Evolutionary conservation across 23 tunicate species (phyloP), one percentile per base, ranked within the genome.

Genomic region (Trididemnum nubilum): DNA sequence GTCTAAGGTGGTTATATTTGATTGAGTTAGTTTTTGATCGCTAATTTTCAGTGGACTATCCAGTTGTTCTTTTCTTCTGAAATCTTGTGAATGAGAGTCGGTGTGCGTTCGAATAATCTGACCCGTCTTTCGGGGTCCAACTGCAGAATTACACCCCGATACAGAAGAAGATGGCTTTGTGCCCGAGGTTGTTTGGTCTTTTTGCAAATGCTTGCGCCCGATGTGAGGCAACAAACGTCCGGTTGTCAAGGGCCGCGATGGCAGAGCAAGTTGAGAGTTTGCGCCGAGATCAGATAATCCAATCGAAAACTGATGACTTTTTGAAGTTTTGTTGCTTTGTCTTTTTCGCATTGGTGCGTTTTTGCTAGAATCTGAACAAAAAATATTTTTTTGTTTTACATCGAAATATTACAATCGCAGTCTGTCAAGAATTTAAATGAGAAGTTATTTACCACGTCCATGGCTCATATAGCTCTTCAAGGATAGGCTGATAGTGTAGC

Each of bases 201-300:
- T 67, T 30, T 31, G 74, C 25, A 67, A 67, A 67, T 67, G 74
- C 38, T 67, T 67, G 9, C 33, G 74, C 38, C 79, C 79, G 58
- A 73, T 73, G 24, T 73, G 79, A 2, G 79, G 79, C 33, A 73
- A 49, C 59, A 73, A 23, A 19, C 79, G 25, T 24, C 79, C 79
- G 60, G 79, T 36, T 39, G 79, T 39, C 30, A 24, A 23, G 29
- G 79, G 59, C 38, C 79, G 25, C 4, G 26, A 2, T 3, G 76
- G 76, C 22, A 70, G 76, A 23, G 79, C 9, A 36, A 73, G 15
- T 36, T 73, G n/a, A 4, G 18, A 2, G 29, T 73, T 73, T 73
- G 79, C 9, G 22, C 74, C 74, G 7, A 67, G 25, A 33, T 67
- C 74, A 5, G 37, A 31, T 33, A 67, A 67, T 31, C 74, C 74